Conservation (phyloP, 2,888 invertebrate species). For the Plagiodera versicolora region DNA sequence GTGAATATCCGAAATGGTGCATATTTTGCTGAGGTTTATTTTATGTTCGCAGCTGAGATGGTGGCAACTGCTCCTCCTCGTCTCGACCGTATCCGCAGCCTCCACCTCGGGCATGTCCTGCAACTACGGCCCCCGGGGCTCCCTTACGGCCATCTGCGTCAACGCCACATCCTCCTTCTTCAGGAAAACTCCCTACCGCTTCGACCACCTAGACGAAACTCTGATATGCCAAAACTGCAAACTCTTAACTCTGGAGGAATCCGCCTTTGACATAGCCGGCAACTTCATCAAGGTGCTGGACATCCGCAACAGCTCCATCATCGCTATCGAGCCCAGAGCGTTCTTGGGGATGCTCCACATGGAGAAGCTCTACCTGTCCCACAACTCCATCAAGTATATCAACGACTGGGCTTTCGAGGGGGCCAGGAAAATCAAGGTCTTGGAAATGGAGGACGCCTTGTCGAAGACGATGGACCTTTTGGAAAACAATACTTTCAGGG, state of each 20-base stretch:
- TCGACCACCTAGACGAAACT: slow-evolving; percentile 52
- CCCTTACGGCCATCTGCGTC: slow-evolving; percentile 48
- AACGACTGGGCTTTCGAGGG: slow-evolving; percentile 45
- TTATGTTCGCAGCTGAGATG: slow-evolving; percentile 16
- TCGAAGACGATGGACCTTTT: slow-evolving; percentile 19
- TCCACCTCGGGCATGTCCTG: slow-evolving; percentile 40
- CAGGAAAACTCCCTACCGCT: slow-evolving; percentile 46
- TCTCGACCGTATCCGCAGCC: background rate
- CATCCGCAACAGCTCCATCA: slow-evolving; percentile 41
- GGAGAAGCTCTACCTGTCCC: slow-evolving; percentile 40
- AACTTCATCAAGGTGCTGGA: slow-evolving; percentile 46
- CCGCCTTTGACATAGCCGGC: slow-evolving; percentile 49
- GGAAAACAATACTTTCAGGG: slow-evolving; percentile 32
- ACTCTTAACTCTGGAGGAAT: slow-evolving; percentile 40
- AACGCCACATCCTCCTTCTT: slow-evolving; percentile 47
- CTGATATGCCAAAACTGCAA: slow-evolving; percentile 46
- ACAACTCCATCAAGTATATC: slow-evolving; percentile 44
- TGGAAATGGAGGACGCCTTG: slow-evolving; percentile 40
- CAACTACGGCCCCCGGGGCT: slow-evolving; percentile 49
- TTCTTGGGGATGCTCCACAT: slow-evolving; percentile 47
- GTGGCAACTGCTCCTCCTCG: background rate
- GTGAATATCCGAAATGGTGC: too few relatives aligned
- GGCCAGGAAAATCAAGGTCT: slow-evolving; percentile 42
- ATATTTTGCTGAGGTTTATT: background rate
- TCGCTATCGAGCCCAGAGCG: slow-evolving; percentile 37